These are phyloP conservation scores for Planiliza haematocheilus DNA, from an alignment of 2,113 vertebrate genomes.

Conservation along the genomic window DNA sequence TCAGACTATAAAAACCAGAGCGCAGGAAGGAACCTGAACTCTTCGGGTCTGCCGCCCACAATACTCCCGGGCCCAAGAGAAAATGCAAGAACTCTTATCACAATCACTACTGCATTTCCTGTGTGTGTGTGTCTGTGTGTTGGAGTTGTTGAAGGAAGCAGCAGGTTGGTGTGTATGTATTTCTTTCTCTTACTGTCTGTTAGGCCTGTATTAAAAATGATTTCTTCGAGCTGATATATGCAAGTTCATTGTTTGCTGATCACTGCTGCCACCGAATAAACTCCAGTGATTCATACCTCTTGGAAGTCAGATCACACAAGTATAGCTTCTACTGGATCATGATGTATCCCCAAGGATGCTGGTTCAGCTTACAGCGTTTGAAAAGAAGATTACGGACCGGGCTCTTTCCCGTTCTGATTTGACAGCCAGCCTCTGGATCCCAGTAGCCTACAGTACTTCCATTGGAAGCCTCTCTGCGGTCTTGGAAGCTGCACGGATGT, in stretches of 20 bases:
- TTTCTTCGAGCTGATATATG: neutral
- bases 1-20: constrained; percentile 41
- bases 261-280: no score
- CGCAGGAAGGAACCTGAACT: constrained; percentile 63
- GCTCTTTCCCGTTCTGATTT: constrained; percentile 34
- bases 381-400: constrained; percentile 24
- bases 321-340: neutral
- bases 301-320: constrained; percentile 21
- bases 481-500: constrained; percentile 60
- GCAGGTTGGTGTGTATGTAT: neutral
- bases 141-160: neutral
- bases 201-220: no score
- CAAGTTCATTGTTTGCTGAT: neutral
- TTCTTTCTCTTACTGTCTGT: no score
- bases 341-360: constrained; percentile 15
- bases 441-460: constrained; percentile 46
- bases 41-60: constrained; percentile 53
- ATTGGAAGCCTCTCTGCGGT: constrained; percentile 50
- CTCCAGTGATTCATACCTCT: constrained; percentile 6
- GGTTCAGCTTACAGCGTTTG: constrained; percentile 29
- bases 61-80: constrained; percentile 17
- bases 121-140: neutral
- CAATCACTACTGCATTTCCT: constrained; percentile 35
- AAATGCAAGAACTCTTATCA: constrained; percentile 33
- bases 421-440: constrained; percentile 46